Conservation (phyloP, 2,888 invertebrate genomes). For the Amorpha juglandis region DNA sequence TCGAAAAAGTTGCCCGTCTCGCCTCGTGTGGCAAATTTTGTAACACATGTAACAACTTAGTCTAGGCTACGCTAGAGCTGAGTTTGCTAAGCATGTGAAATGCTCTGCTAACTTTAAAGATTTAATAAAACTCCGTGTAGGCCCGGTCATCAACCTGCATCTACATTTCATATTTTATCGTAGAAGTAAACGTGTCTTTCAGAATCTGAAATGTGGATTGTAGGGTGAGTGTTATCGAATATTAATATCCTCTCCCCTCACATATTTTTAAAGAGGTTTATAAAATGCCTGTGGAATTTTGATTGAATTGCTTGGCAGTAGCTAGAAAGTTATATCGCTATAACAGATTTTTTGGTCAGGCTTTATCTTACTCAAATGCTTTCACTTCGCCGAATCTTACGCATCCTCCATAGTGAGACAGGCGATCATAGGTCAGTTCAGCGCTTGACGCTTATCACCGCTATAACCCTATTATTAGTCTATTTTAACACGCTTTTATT, state of each 20-base stretch:
- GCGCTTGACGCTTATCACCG: too few species aligned
- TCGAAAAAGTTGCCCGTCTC: constrained; percentile 5
- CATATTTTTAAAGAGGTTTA: neutral
- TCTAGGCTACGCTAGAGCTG: constrained; percentile 3
- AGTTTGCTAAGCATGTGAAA: constrained; percentile 12
- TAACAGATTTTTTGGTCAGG: too few species aligned
- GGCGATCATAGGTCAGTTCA: too few species aligned
- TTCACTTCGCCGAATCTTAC: too few species aligned
- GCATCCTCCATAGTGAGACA: too few species aligned
- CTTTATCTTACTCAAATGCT: too few species aligned
- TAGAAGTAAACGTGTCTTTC: neutral
- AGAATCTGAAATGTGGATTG: neutral
- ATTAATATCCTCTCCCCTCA: neutral
- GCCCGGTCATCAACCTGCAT: constrained; percentile 16
- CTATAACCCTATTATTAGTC: too few species aligned
- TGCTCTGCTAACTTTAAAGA: constrained; percentile 17
- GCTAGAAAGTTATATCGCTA: neutral
- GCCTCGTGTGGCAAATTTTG: constrained; percentile 6
- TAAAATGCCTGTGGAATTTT: neutral
- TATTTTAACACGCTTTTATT: too few species aligned
- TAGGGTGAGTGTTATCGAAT: neutral
- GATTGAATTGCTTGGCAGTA: neutral
- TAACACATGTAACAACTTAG: constrained; percentile 14
- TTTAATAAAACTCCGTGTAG: constrained; percentile 34
- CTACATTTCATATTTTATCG: constrained; percentile 1